Conservation (phyloP, 2,888 invertebrate genomes). For the Rhabditoides inermis region DNA sequence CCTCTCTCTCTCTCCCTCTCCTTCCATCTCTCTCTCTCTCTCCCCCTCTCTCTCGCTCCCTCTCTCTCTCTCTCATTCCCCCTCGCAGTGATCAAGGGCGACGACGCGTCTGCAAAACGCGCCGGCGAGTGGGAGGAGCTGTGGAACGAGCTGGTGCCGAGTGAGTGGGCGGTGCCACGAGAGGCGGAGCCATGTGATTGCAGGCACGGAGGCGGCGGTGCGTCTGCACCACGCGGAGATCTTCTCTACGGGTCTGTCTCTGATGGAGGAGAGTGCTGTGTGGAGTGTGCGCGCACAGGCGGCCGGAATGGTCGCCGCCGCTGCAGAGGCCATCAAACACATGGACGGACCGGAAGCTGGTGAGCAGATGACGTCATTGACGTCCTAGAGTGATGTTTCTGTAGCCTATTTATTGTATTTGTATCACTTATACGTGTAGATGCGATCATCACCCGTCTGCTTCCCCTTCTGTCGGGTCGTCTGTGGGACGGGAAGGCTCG, state of each 20-base stretch:
- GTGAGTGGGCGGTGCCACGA: not conserved
- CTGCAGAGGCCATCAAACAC: constrained; percentile 9
- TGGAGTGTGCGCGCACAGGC: constrained; percentile 33
- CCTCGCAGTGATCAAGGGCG: constrained; percentile 26
- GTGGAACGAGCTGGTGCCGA: constrained; percentile 36
- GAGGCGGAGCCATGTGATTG: not conserved
- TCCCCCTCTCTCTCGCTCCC: too few relatives aligned
- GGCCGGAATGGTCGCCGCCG: constrained; percentile 22
- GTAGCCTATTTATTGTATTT: not conserved
- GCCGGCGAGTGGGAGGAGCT: constrained; percentile 33
- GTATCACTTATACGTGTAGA: constrained; percentile 3
- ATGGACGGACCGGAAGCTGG: constrained; percentile 12
- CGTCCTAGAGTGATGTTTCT: not conserved
- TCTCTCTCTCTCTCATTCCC: not conserved
- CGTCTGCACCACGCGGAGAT: constrained; percentile 31
- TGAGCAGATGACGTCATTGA: not conserved
- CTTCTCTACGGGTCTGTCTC: constrained; percentile 17
- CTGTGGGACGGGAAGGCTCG: constrained; percentile 37
- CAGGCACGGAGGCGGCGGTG: constrained; percentile 20
- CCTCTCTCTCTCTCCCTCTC: not conserved
- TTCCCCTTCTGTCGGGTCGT: constrained; percentile 28
- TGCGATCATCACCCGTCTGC: constrained; percentile 13
- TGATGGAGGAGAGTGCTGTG: constrained; percentile 27
- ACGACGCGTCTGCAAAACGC: constrained; percentile 19
- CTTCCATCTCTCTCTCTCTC: too few relatives aligned